A percentile compares a stretch with the other conserved stretches of the same genome.
Evolutionary conservation across 2,113 vertebrate species (phyloP).

Genomic region (Gavialis gangeticus): DNA sequence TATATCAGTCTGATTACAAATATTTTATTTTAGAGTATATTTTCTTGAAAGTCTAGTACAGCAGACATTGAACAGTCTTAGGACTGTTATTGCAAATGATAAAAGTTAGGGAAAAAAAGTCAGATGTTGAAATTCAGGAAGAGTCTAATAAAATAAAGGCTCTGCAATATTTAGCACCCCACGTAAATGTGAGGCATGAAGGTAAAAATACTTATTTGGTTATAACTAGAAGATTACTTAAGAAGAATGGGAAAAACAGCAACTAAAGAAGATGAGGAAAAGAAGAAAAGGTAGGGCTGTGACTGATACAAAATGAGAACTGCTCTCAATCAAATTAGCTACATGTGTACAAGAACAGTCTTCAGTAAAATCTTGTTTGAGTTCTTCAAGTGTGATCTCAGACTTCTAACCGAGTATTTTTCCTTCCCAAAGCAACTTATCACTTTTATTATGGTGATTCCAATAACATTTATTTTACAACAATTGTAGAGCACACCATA

Average conservation of each 20-base stretch:
- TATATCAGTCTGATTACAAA: not conserved
- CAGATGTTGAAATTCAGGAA: not conserved
- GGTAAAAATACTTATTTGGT: not conserved
- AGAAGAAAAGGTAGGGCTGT: not conserved
- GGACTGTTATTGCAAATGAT: not conserved
- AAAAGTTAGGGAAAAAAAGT: not conserved
- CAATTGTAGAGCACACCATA: not conserved
- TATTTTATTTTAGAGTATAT: not conserved
- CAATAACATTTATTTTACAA: not conserved
- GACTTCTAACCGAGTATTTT: not conserved
- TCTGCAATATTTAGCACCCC: not conserved
- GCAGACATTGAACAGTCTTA: not conserved
- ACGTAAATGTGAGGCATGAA: not conserved
- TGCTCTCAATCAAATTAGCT: constrained; percentile 18
- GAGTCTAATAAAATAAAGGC: not conserved
- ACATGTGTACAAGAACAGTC: not conserved
- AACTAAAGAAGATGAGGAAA: not conserved
- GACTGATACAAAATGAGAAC: not conserved
- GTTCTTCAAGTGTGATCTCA: not conserved
- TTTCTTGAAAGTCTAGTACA: not conserved
- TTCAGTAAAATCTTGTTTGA: constrained; percentile 15
- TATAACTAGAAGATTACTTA: not conserved
- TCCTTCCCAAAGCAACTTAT: not conserved
- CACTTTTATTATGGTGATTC: not conserved
- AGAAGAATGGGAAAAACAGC: not conserved